Base-by-base conservation (phyloP, 2,888 invertebrate genomes). In the Scaeva pyrastri region DNA sequence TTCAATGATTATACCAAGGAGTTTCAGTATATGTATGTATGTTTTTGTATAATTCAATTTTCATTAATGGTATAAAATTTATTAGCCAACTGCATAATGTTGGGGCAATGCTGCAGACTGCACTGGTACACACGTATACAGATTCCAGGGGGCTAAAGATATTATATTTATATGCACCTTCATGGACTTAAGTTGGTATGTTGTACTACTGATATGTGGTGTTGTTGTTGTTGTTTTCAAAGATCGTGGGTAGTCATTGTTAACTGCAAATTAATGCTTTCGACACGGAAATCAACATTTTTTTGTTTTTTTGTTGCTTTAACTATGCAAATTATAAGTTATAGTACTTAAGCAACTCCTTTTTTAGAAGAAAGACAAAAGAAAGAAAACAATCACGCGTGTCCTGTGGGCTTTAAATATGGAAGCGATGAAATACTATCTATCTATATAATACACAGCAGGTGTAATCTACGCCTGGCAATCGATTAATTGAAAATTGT, bases 201-300 rank as follows among this genome's bases (percentile, higher is more conserved):
- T 21, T 16, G n/a, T 64, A 64, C 16, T 52, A n/a, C 31, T 62
- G 55, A 16, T 75, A 3, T 50, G 16, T n/a, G 68, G n/a, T n/a
- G n/a, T n/a, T 56, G n/a, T n/a, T 12, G 31, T 12, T 50, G 19
- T 48, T 16, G 39, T 39, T 12, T 52, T 52, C 16, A 10, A 7
- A 56, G 76, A 81, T 82, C 78, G 77, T 86, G 86, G 86, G 77
- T 77, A 82, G 86, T 77, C 82, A 82, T 86, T 86, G 86, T 86
- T 86, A 82, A 71, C 77, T 78, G 74, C 81, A 86, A 86, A 86
- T 86, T 77, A 86, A 86, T 86, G 86, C 86, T 78, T 86, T 86
- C 82, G 86, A 86, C 82, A 82, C 82, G 86, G 86, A 86, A 86
- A 86, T 86, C 86, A 82, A 86, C 77, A 74, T 70, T 77, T 58